phyloP scores from a whole-genome alignment of 2,113 vertebrate genomes.

The Callithrix jacchus region DNA sequence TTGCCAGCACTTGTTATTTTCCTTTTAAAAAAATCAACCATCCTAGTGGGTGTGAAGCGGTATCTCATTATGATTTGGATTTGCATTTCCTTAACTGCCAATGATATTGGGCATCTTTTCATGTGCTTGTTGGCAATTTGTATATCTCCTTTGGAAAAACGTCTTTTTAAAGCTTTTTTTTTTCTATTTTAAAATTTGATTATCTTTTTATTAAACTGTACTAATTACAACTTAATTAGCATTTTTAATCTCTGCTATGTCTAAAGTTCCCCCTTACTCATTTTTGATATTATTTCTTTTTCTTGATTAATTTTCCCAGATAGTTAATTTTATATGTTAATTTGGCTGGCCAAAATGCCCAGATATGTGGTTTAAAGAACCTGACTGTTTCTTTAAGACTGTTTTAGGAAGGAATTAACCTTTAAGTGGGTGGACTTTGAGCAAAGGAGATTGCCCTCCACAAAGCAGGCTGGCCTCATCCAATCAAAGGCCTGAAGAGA shows the following conservation, averaged over 20 bases:
- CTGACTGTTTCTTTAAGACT: neutral
- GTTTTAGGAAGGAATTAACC: neutral
- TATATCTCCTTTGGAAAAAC: neutral
- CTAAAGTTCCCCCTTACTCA: neutral
- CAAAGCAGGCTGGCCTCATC: neutral
- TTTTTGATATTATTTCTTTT: neutral
- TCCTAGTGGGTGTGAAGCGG: neutral
- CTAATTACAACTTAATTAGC: neutral
- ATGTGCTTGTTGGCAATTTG: neutral
- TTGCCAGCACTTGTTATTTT: neutral
- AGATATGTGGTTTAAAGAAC: neutral
- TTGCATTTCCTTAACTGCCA: neutral
- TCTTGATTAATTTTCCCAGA: neutral
- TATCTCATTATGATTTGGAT: neutral
- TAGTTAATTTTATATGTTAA: neutral
- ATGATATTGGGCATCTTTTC: neutral
- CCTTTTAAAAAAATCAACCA: neutral
- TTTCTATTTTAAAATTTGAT: neutral
- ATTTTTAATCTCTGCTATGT: neutral
- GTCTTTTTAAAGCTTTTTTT: neutral
- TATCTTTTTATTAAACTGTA: neutral
- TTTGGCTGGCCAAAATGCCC: neutral
- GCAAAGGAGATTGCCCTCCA: neutral
- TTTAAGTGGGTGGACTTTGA: neutral
- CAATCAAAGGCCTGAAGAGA: neutral